phyloP scores from a whole-genome alignment of 1,140 invertebrate genomes.

The Lasioglossum albipes region DNA sequence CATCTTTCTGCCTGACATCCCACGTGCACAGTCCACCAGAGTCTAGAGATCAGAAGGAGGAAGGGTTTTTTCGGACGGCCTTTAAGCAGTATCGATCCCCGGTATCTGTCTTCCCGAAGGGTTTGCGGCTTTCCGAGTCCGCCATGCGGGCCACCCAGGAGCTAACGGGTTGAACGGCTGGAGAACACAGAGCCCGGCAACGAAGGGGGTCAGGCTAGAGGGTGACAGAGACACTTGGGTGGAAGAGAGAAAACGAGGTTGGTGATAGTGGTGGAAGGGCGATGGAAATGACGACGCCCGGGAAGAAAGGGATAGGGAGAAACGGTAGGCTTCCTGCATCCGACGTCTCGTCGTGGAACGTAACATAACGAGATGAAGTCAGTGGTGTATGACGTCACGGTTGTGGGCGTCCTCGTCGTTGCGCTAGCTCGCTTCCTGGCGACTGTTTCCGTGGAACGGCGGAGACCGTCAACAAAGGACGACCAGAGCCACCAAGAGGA shows the following conservation, averaged over 20 bases:
- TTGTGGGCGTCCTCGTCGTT: slow-evolving; percentile 74
- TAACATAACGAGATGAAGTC: slow-evolving; percentile 79
- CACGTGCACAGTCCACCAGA: no score
- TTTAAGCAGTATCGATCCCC: slow-evolving; percentile 58
- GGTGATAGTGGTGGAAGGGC: neutral
- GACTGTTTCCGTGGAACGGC: slow-evolving; percentile 76
- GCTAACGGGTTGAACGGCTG: slow-evolving; percentile 64
- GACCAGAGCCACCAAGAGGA: slow-evolving; percentile 67
- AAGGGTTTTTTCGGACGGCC: slow-evolving; percentile 9
- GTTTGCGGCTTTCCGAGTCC: slow-evolving; percentile 64
- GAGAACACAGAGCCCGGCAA: slow-evolving; percentile 20
- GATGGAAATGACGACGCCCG: slow-evolving; percentile 48
- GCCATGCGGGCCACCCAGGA: slow-evolving; percentile 67
- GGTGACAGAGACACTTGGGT: neutral
- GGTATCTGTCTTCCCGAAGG: slow-evolving; percentile 57
- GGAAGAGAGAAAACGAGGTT: neutral
- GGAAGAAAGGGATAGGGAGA: slow-evolving; percentile 62
- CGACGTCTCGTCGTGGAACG: slow-evolving; percentile 76
- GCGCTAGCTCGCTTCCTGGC: slow-evolving; percentile 76
- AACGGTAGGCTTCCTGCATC: slow-evolving; percentile 76
- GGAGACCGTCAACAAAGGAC: slow-evolving; percentile 75
- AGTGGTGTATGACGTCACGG: slow-evolving; percentile 79
- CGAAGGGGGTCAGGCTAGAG: slow-evolving; percentile 36
- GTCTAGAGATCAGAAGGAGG: no score
- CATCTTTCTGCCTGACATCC: no score